Percentiles rank a stretch among this genome's conserved stretches.
These are phyloP conservation scores for Mythimna pallens DNA, from an alignment of 2,888 invertebrate genomes.

Conservation along the genomic window DNA sequence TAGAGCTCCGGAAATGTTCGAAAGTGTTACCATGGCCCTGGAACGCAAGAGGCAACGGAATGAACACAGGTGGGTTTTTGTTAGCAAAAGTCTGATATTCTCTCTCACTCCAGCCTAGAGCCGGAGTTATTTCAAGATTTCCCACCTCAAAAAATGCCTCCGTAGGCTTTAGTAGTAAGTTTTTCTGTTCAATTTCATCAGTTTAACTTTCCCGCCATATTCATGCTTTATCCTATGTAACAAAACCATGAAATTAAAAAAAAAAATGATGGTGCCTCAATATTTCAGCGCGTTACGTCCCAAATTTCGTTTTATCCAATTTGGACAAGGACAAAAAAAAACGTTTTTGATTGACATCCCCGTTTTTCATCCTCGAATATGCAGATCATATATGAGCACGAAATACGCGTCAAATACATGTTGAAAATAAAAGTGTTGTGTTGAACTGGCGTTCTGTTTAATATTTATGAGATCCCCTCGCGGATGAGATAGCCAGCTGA, in stretches of 20 bases:
- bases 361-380: conserved; percentile 60
- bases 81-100: no score
- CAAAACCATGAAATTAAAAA: conserved; percentile 3
- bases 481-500: conserved; percentile 74
- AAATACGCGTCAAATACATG: conserved; percentile 62
- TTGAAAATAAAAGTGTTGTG: conserved; percentile 74
- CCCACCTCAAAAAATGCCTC: no score
- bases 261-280: conserved; percentile 23
- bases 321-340: conserved; percentile 41
- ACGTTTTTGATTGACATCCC: conserved; percentile 55
- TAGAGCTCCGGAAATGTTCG: no score
- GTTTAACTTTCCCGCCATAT: not conserved
- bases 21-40: no score
- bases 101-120: no score
- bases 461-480: conserved; percentile 77
- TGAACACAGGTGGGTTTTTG: no score
- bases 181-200: not conserved
- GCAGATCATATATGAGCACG: conserved; percentile 65
- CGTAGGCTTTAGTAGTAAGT: not conserved
- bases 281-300: conserved; percentile 13
- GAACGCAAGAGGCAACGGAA: no score
- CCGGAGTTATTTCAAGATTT: no score
- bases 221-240: not conserved
- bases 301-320: conserved; percentile 41
- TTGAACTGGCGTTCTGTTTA: conserved; percentile 75